These are phyloP conservation scores for Callyntrura sp. DNA, from an alignment of 2,888 invertebrate species.

Conservation along the genomic window DNA sequence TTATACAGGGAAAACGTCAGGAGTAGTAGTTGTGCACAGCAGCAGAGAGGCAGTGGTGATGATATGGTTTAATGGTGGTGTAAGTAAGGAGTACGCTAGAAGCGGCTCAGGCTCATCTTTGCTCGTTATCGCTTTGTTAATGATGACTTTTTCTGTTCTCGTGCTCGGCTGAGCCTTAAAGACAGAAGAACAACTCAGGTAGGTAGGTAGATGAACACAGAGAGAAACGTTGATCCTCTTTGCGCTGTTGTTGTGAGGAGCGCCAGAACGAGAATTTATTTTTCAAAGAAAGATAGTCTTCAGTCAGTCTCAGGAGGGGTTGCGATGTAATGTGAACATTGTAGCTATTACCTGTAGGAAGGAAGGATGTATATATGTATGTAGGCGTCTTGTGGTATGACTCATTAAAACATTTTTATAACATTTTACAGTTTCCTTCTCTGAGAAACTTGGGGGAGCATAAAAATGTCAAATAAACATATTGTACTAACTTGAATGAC, in stretches of 20 bases:
- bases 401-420: too few relatives aligned
- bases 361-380: too few relatives aligned
- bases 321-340: too few relatives aligned
- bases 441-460: too few relatives aligned
- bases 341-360: too few relatives aligned
- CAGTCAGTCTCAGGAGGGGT: neutral
- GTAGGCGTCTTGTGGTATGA: neutral
- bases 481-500: too few relatives aligned
- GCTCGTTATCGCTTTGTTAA: constrained; percentile 38
- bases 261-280: neutral
- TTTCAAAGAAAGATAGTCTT: constrained; percentile 5
- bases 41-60: neutral
- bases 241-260: neutral
- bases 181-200: neutral
- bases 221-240: neutral
- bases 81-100: neutral
- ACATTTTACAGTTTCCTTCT: too few relatives aligned
- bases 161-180: constrained; percentile 23
- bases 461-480: too few relatives aligned
- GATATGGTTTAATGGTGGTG: constrained; percentile 17
- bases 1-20: constrained; percentile 8
- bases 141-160: constrained; percentile 41
- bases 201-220: neutral
- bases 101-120: constrained; percentile 8
- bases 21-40: neutral